phyloP scores from a whole-genome alignment of 2,888 invertebrate genomes.

The Helobdella robusta region DNA sequence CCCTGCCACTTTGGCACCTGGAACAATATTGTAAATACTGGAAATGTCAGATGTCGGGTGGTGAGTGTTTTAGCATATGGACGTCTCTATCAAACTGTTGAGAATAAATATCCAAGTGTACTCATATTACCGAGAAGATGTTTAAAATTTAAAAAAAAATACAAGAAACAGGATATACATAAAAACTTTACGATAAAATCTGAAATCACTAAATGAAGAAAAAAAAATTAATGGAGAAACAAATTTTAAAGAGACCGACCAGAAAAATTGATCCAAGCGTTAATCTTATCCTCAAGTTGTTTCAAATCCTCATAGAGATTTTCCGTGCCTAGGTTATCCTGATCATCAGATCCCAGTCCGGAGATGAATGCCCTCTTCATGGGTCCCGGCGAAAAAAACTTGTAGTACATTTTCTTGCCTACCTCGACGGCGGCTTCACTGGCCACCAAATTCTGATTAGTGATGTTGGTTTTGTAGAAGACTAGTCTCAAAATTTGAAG shows the following conservation, averaged over 20 bases:
- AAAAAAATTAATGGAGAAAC: not conserved
- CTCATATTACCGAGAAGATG: too few species aligned
- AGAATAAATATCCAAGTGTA: too few species aligned
- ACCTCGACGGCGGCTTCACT: not conserved
- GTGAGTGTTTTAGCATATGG: too few species aligned
- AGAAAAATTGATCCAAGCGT: constrained; percentile 29
- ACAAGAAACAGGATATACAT: too few species aligned
- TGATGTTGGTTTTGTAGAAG: constrained; percentile 18
- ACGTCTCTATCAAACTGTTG: too few species aligned
- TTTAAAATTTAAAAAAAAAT: too few species aligned
- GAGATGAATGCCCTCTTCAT: constrained; percentile 12
- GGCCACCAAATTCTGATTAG: not conserved
- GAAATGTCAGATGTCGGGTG: too few species aligned
- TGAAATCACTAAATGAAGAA: too few species aligned
- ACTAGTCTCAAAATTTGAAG: constrained; percentile 29
- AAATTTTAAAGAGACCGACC: constrained; percentile 16
- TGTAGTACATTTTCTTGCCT: constrained; percentile 27
- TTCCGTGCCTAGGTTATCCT: constrained; percentile 24
- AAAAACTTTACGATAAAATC: too few species aligned
- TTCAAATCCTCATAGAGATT: constrained; percentile 28
- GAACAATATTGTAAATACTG: too few species aligned
- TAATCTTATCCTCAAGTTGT: constrained; percentile 27
- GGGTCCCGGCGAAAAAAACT: constrained; percentile 25
- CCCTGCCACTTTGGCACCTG: constrained; percentile 32
- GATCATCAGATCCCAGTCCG: constrained; percentile 16